These are phyloP conservation scores for Schizothorax lantsangensis DNA, from an alignment of 2,797 vertebrate species.

Conservation along the genomic window DNA sequence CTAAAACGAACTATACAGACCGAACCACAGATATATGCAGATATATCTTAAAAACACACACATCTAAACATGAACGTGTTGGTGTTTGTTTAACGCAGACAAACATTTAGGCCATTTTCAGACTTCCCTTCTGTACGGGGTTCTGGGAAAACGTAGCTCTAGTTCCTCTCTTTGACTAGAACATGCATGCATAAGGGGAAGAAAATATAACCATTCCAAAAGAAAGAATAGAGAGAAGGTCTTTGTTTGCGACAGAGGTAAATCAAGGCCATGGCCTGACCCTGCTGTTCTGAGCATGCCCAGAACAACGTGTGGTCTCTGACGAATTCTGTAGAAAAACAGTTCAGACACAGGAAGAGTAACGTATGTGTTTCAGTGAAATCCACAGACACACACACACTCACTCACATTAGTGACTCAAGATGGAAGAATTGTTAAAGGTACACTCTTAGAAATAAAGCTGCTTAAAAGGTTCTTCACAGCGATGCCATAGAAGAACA, in stretches of 20 bases:
- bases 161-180: constrained; percentile 56
- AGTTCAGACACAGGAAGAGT: background rate
- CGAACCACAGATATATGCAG: background rate
- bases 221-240: constrained; percentile 40
- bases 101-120: constrained; percentile 41
- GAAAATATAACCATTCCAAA: constrained; percentile 39
- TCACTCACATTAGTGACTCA: background rate
- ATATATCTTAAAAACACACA: background rate
- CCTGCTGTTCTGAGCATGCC: constrained; percentile 17
- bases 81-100: constrained; percentile 14
- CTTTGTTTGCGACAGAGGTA: constrained; percentile 43
- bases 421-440: background rate
- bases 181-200: constrained; percentile 44
- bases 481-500: no score
- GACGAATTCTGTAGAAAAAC: constrained; percentile 44
- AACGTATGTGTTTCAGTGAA: constrained; percentile 21
- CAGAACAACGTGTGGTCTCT: constrained; percentile 41
- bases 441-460: no score
- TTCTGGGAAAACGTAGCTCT: constrained; percentile 53
- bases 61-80: constrained; percentile 9
- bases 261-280: constrained; percentile 21
- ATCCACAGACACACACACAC: background rate
- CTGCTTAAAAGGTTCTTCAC: no score
- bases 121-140: constrained; percentile 57
- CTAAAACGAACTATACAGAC: background rate